Base-by-base conservation (phyloP, 2,888 invertebrate species). In the Pseudococcus longispinus region DNA sequence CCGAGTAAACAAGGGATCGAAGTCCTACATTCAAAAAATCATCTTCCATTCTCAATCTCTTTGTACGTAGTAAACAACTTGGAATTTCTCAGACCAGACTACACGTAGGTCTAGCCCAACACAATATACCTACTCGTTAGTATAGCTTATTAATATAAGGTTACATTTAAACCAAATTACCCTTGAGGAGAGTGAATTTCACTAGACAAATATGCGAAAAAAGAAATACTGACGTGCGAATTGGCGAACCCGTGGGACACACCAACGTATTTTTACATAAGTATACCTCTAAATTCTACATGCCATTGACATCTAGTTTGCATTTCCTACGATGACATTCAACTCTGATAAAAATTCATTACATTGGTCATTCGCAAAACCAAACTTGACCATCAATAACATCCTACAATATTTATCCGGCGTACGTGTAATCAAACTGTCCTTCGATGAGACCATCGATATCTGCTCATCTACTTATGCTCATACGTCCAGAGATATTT, bases 301-400 rank as follows among this genome's bases (percentile, higher is more conserved):
- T 51, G 51, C 51, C 51, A 51, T 51, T 51, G 51, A 29, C 70
- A 70, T 29, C 70, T 23, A 70, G 26, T 23, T 70, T 70, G 70
- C 70, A 70, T 70, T 70, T 70, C 70, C 70, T 70, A 26, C 29
- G 70, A 15, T 26, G 70, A 70, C 70, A 70, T 70, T 70, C 70
- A 70, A 70, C 70, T 70, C 29, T 70, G 70, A 70, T 70, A 70
- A 70, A 70, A 70, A 70, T 70, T 70, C 70, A 70, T 70, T 70
- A 70, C 29, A 70, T 6, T 18, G 70, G 70, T 70, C 70, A 70
- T 70, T 29, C 20, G 11, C 26, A 15, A 51, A 51, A 51, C 51
- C 13, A n/a, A 51, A 51, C 51, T 51, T 8, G 51, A 51, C 1
- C 51, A 51, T 51, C 51, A 51, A 51, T 51, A 51, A 51, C 51